phyloP scores from a whole-genome alignment of 2,113 vertebrate genomes.

The Oncorhynchus kisutch region DNA sequence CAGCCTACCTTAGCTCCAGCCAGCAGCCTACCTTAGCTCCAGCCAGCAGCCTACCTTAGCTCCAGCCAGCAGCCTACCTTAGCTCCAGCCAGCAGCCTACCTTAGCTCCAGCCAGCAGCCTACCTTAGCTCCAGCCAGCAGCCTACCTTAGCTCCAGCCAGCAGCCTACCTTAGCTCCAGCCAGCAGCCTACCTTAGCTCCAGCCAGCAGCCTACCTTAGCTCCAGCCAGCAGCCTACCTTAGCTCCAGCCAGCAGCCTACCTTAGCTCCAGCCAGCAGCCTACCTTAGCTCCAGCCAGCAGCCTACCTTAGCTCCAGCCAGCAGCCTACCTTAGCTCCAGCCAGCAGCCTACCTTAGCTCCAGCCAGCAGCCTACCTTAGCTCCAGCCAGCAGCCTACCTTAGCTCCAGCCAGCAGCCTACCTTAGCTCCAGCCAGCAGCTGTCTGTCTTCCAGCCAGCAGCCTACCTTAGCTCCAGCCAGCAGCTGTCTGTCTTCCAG shows the following conservation, averaged over 20 bases:
- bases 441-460: too few species aligned
- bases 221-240: constrained; percentile 80
- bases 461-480: too few species aligned
- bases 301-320: too few species aligned
- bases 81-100: constrained; percentile 86
- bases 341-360: too few species aligned
- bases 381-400: too few species aligned
- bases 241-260: too few species aligned
- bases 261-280: constrained; percentile 84
- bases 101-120: too few species aligned
- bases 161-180: constrained; percentile 71
- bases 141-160: constrained; percentile 36
- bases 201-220: constrained; percentile 55
- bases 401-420: too few species aligned
- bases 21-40: constrained; percentile 68
- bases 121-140: constrained; percentile 83
- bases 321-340: too few species aligned
- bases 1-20: constrained; percentile 57
- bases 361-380: too few species aligned
- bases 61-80: constrained; percentile 38
- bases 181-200: constrained; percentile 74
- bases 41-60: constrained; percentile 75
- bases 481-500: too few species aligned
- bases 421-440: too few species aligned
- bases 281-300: constrained; percentile 18